A percentile compares a stretch with the other conserved stretches of the same genome.
phyloP scores from a whole-genome alignment of 2,113 vertebrate genomes.

The Morone saxatilis region DNA sequence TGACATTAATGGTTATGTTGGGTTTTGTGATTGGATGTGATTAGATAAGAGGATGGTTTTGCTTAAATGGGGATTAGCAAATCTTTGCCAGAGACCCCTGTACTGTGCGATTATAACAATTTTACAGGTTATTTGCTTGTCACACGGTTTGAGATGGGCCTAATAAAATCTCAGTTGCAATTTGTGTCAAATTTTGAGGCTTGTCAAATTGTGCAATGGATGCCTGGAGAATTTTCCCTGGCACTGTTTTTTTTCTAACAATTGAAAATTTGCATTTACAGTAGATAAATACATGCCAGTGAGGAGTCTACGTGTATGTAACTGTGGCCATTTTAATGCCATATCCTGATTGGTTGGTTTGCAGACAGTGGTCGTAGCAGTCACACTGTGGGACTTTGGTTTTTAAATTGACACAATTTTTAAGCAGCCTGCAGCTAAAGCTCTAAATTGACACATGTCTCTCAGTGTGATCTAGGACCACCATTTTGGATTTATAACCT shows the following conservation, averaged over 20 bases:
- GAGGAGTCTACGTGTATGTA: too few relatives aligned
- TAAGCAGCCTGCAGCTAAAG: background rate
- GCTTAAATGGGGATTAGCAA: constrained; percentile 7
- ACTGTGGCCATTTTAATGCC: background rate
- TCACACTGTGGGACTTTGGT: background rate
- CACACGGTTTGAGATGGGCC: background rate
- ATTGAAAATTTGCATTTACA: background rate
- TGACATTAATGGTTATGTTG: constrained; percentile 8
- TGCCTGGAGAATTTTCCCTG: background rate
- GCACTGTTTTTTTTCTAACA: background rate
- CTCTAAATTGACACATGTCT: background rate
- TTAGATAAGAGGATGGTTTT: constrained; percentile 15
- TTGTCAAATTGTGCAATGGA: constrained; percentile 5
- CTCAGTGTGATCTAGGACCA: background rate
- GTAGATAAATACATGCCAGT: background rate
- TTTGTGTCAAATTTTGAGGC: constrained; percentile 3
- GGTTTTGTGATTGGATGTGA: constrained; percentile 12
- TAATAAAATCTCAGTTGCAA: background rate
- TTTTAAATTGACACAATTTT: background rate
- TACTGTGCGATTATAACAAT: background rate
- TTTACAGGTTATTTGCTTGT: constrained; percentile 2
- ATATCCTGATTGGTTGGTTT: background rate
- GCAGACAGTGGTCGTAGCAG: background rate
- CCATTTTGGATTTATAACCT: background rate
- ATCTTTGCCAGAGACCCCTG: constrained; percentile 5